These are phyloP conservation scores for Lithodes maja DNA, from an alignment of 2,888 invertebrate species.

Conservation along the genomic window DNA sequence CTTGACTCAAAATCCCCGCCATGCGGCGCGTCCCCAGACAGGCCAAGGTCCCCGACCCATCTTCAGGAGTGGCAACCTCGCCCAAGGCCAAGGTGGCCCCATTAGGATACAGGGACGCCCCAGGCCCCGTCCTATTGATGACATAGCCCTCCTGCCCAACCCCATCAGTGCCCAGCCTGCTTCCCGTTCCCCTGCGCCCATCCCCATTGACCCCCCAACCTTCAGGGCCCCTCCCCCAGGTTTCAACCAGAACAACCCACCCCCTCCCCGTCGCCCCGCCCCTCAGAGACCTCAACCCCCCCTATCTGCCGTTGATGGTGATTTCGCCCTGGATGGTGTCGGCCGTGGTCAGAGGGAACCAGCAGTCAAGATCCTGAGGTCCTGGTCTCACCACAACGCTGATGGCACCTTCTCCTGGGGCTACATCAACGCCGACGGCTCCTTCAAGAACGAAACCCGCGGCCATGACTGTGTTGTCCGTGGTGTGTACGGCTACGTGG, in stretches of 20 bases:
- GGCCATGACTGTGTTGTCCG: conserved; percentile 85
- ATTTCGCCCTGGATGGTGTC: neutral
- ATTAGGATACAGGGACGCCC: neutral
- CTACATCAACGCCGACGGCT: conserved; percentile 90
- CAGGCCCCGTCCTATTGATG: neutral
- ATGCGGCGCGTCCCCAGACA: neutral
- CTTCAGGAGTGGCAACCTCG: neutral
- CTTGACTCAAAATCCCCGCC: conserved; percentile 40
- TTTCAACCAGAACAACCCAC: neutral
- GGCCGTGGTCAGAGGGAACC: conserved; percentile 43
- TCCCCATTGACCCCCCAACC: neutral
- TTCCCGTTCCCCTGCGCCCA: neutral
- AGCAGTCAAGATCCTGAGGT: conserved; percentile 74
- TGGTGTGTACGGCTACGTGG: conserved; percentile 86
- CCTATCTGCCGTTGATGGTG: neutral
- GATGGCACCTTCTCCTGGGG: conserved; percentile 92
- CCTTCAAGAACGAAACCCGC: conserved; percentile 89
- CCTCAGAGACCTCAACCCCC: neutral
- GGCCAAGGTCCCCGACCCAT: conserved; percentile 10
- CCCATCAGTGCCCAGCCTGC: neutral
- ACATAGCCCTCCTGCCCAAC: neutral
- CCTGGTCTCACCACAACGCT: conserved; percentile 85
- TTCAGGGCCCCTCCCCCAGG: conserved; percentile 3
- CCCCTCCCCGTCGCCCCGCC: neutral
- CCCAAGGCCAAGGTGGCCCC: neutral